Percentiles rank a stretch among this genome's conserved stretches.
Evolutionary conservation across 1,140 invertebrate species (phyloP).

Genomic region (Prorops nasuta): DNA sequence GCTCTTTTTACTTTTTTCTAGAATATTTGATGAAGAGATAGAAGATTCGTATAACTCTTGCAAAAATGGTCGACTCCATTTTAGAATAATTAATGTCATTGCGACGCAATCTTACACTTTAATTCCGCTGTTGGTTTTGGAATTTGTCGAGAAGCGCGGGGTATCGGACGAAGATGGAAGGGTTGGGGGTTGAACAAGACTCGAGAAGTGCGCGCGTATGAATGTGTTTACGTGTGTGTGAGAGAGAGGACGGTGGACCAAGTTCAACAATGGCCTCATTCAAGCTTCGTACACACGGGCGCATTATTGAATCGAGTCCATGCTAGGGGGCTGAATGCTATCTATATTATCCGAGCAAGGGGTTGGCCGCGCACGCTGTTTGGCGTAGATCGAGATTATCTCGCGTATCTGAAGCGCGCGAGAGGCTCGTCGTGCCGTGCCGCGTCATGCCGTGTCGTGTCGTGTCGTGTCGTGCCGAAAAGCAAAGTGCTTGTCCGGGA

Average conservation of each 20-base stretch:
- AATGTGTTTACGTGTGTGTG: too few species aligned
- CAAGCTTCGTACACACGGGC: constrained; percentile 30
- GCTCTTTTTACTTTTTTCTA: too few species aligned
- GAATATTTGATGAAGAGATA: too few species aligned
- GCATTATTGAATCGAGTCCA: constrained; percentile 45
- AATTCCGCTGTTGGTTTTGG: too few species aligned
- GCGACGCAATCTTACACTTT: too few species aligned
- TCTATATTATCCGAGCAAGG: constrained; percentile 53
- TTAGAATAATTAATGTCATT: too few species aligned
- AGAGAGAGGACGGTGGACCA: constrained; percentile 13
- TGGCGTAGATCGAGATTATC: constrained; percentile 55
- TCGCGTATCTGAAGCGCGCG: constrained; percentile 37
- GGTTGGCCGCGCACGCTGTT: constrained; percentile 46
- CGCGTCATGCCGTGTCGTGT: constrained; percentile 1
- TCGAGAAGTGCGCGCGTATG: not conserved
- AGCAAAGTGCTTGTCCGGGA: constrained; percentile 42
- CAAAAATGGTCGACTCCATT: too few species aligned
- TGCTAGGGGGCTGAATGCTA: constrained; percentile 45
- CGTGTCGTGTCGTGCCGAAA: constrained; percentile 44
- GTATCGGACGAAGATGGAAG: not conserved
- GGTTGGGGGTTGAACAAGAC: not conserved
- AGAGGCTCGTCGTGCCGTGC: constrained; percentile 1
- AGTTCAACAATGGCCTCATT: constrained; percentile 38
- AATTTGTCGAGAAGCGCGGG: too few species aligned
- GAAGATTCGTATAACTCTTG: too few species aligned